Evolutionary conservation across 2,113 vertebrate species (phyloP).

Genomic region (Hipposideros armiger): DNA sequence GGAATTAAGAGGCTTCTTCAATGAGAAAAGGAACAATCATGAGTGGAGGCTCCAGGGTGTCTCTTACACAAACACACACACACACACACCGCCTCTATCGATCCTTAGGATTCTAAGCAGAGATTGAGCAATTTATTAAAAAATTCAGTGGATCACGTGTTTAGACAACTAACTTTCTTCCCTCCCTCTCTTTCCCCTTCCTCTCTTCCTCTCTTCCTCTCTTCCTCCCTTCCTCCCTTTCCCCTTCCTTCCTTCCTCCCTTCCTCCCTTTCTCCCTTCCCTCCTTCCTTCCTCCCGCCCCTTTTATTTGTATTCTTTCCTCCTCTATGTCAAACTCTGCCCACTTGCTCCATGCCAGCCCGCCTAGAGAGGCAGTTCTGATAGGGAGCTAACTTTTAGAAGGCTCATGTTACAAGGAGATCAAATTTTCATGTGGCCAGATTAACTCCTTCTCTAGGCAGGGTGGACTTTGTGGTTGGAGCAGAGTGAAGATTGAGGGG

Average conservation of each 20-base stretch:
- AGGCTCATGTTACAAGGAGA: conserved; percentile 12
- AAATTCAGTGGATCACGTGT: conserved; percentile 70
- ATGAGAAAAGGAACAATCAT: neutral
- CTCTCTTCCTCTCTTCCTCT: rapidly evolving
- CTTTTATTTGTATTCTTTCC: neutral
- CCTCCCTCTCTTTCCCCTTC: too few relatives aligned
- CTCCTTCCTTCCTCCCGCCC: too few relatives aligned
- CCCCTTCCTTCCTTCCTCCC: rapidly evolving
- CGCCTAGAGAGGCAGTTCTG: conserved; percentile 1
- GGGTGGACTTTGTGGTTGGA: neutral
- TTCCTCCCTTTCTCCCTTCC: neutral
- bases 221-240: too few relatives aligned
- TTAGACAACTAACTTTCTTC: conserved; percentile 44
- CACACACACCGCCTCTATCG: neutral
- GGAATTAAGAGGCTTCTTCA: neutral
- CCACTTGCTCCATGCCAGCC: neutral
- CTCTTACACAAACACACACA: neutral
- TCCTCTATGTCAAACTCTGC: neutral
- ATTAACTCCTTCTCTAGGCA: neutral
- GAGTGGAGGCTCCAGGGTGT: neutral
- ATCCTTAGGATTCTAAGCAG: conserved; percentile 60
- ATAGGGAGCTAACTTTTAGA: conserved; percentile 42
- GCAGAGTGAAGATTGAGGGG: too few relatives aligned
- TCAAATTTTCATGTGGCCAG: neutral
- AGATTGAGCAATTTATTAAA: conserved; percentile 72